Evolutionary conservation across 2,888 invertebrate genomes (phyloP), one percentile per base, ranked within the genome.

Genomic region (Melinaea menophilus): DNA sequence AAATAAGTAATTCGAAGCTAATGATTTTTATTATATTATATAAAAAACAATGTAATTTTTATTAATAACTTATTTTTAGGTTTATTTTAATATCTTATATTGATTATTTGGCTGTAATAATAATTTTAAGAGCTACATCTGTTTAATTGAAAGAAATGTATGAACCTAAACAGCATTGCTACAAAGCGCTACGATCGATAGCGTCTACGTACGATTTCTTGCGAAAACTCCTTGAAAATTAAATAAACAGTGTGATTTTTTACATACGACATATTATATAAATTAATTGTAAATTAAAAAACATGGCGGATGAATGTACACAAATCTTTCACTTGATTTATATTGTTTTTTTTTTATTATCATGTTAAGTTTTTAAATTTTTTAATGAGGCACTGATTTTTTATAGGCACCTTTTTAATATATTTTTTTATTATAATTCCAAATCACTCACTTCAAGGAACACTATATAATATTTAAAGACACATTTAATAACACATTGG

Each of bases 401-500:
- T 33, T 54, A 22, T 34, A 2, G 3, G 3, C 9, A 41, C 41
- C 9, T 7, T 22, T 47, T 35, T 47, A 48, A 22, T 22, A 57
- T 46, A 55, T 45, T 57, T 47, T 13, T 55, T 37, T 9, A 9
- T 9, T 9, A 47, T 46, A 33, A n/a, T 13, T 51, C 4, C 55
- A 54, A 61, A 46, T 22, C 7, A 41, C 41, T 33, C 59, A 61
- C 58, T 63, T 62, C 66, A 68, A 67, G 64, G 66, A 35, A 66
- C 80, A 78, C 76, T 74, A 75, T 76, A 75, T 73, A 75, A 74
- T 73, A 78, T 75, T 73, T 69, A 72, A 75, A 77, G 77, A 78
- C 78, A 76, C 73, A 73, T 76, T 75, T 81, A 81, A 79, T 81
- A 84, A 85, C 81, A 82, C 83, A 86, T 83, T 76, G 71, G 70